phyloP scores from a whole-genome alignment of 2,113 vertebrate genomes.

The Ailurus styani region DNA sequence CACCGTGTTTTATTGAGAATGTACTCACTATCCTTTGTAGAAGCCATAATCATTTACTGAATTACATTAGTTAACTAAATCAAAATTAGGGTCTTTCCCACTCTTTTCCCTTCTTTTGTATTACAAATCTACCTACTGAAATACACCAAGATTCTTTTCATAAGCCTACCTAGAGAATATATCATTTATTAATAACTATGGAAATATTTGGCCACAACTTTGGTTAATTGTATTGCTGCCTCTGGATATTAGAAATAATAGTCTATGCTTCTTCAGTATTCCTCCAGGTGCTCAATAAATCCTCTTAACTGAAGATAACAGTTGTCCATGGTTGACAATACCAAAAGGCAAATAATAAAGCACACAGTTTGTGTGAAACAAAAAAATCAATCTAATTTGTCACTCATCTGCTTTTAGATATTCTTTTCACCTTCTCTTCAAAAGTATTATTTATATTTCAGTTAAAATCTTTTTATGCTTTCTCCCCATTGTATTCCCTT shows the following conservation, averaged over 20 bases:
- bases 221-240: background rate
- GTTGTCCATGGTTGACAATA: background rate
- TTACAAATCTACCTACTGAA: background rate
- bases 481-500: background rate
- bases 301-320: background rate
- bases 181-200: background rate
- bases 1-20: background rate
- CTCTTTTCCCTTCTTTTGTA: background rate
- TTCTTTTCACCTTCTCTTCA: background rate
- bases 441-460: slow-evolving; percentile 1
- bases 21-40: background rate
- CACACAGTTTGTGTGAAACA: background rate
- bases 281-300: background rate
- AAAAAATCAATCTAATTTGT: background rate
- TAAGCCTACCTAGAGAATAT: background rate
- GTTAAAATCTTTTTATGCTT: background rate
- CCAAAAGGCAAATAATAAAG: background rate
- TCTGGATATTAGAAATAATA: background rate
- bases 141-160: background rate
- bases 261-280: background rate
- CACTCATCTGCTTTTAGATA: background rate
- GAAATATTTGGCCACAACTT: background rate
- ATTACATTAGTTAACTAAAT: background rate
- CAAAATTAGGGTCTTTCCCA: background rate
- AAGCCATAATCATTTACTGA: background rate